Base-by-base conservation (phyloP, 2,113 vertebrate genomes). In the Dunckerocampus dactyliophorus region DNA sequence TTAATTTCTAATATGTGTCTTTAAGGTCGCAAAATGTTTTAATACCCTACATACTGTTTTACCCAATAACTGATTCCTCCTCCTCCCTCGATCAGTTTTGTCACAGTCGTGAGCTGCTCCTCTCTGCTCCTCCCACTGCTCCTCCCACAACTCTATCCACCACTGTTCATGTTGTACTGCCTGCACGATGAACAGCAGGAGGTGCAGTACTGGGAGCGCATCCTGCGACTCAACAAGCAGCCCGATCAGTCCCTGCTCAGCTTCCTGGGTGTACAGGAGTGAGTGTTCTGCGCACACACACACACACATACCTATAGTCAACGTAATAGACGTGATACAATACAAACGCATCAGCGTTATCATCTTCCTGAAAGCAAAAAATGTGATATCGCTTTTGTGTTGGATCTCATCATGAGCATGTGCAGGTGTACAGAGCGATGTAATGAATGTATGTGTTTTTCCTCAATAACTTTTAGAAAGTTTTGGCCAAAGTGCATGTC, bases 91-190 rank as follows among this genome's bases (percentile, higher is more conserved):
- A 42, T 59, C 71, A 47, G 47, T 39, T 65, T 69, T 48, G 59
- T 82, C 13, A 0, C 81, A 57, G 90, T 96, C 62, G 91, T 98
- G 59, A 95, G 95, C 71, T 92, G 93, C 78, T 94, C 92, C 49
- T 92, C 92, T 51, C 80, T 98, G 73, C 82, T 98, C 57, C 91
- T 97, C 24, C 97, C 96, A 0, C 91, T 97, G 0, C 82, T 99
- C 21, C 88, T 98, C 28, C 96, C 97, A 11, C 92, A 93, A 2
- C 94, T 99, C 50, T 99, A 99, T 71, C 95, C 95, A 0, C 95
- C 95, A 1, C 92, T 99, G 2, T 98, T 99, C 47, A 95, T 94
- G 69, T 78, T 99, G 10, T 99, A 99, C 62, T 92, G 93, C 51
- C 90, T 95, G 79, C 93, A 96, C 72, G 92, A 93, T 0, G 96